Evolutionary conservation across 1,140 invertebrate species (phyloP), one percentile per base, ranked within the genome.

Genomic region (Drosophila simulans): DNA sequence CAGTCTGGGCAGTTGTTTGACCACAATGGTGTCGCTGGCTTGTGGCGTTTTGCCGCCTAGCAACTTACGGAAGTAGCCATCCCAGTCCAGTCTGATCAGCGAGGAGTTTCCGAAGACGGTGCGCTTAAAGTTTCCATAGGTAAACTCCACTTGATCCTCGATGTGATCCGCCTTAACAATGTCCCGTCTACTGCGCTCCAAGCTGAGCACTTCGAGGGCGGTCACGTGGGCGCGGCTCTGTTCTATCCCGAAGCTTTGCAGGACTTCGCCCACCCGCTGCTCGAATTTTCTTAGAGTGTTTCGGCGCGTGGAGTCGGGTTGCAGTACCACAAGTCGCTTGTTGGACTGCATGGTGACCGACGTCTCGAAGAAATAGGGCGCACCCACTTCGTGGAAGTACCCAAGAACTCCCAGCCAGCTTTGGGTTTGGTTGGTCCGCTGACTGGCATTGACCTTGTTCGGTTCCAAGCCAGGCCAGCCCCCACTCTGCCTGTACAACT

Each of bases 391-490:
- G 43, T 92, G 90, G 22, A 92, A 92, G 12, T 80, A 48, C 0
- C 59, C 72, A 10, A 91, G 37, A 3, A 92, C 49, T 4, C 49
- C 55, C 37, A 91, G 55, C 91, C 90, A 92, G 10, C 25, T 62
- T 1, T 68, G 53, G 8, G 72, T 52, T 40, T 63, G 49, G 56
- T 74, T 81, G 25, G 25, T 31, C 43, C 39, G 39, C 20, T 49
- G 34, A 20, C 2, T 53, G 35, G 12, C 58, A 37, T 52, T 59
- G 13, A 53, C 27, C 56, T 66, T 56, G 8, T 34, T 34, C 1
- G 62, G 12, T 17, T 92, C 88, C 37, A 92, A 48, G 0, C 60
- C 85, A 8, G 91, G 91, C 91, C 91, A 92, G 13, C 89, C 89
- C 2, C 91, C 89, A 20, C 65, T 81, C 5, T 25, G 42, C 4